phyloP scores from a whole-genome alignment of 2,113 vertebrate genomes.

The Myrmophylax atrothorax region DNA sequence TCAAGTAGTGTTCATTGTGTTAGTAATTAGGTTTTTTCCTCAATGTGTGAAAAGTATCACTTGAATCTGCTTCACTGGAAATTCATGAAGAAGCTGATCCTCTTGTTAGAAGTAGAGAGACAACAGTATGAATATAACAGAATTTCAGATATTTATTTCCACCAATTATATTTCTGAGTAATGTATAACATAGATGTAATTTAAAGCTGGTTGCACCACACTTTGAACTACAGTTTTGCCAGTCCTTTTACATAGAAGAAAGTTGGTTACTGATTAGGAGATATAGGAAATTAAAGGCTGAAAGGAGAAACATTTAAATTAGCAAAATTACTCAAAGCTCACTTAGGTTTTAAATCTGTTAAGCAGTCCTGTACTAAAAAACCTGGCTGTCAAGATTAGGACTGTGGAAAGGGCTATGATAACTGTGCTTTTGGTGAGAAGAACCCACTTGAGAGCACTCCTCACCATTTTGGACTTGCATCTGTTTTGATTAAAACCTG shows the following conservation, averaged over 20 bases:
- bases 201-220: background rate
- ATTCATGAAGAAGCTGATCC: background rate
- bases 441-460: background rate
- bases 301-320: background rate
- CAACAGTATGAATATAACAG: background rate
- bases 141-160: background rate
- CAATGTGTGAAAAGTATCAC: background rate
- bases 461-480: background rate
- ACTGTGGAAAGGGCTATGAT: background rate
- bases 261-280: background rate
- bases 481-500: background rate
- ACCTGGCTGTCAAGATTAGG: background rate
- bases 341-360: background rate
- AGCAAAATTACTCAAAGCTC: background rate
- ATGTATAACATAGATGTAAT: background rate
- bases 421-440: background rate
- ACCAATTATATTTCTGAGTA: background rate
- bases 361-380: background rate
- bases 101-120: background rate
- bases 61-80: background rate
- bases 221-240: background rate
- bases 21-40: background rate
- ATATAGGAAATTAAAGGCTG: background rate
- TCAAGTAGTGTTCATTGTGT: background rate
- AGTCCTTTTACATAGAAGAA: background rate